phyloP scores from a whole-genome alignment of 2,113 vertebrate species.

The Clarias batrachus region DNA sequence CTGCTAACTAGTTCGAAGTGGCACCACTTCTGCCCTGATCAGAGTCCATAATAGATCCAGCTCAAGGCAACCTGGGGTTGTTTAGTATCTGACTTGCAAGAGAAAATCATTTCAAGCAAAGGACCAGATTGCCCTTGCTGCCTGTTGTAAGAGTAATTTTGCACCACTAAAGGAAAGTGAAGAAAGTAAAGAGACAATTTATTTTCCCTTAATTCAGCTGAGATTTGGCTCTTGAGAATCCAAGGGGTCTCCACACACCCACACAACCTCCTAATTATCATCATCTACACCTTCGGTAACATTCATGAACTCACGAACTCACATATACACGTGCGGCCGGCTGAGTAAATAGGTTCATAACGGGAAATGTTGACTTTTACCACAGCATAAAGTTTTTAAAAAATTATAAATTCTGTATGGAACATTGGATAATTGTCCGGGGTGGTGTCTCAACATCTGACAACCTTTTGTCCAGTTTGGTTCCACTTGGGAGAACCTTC shows the following conservation, averaged over 20 bases:
- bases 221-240: neutral
- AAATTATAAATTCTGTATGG: neutral
- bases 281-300: neutral
- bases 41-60: neutral
- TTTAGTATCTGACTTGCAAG: neutral
- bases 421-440: no score
- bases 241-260: neutral
- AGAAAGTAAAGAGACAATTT: neutral
- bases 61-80: neutral
- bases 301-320: neutral
- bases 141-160: neutral
- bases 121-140: neutral
- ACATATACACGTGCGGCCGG: neutral
- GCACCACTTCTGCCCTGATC: neutral
- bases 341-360: no score
- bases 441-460: neutral
- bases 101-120: neutral
- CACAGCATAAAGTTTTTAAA: neutral
- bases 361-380: no score
- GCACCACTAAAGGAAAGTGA: neutral
- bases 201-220: neutral
- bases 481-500: no score
- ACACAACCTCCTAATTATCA: neutral
- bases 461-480: neutral
- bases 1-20: constrained; percentile 19